phyloP scores from a whole-genome alignment of 2,797 vertebrate genomes.

The Choloepus didactylus region DNA sequence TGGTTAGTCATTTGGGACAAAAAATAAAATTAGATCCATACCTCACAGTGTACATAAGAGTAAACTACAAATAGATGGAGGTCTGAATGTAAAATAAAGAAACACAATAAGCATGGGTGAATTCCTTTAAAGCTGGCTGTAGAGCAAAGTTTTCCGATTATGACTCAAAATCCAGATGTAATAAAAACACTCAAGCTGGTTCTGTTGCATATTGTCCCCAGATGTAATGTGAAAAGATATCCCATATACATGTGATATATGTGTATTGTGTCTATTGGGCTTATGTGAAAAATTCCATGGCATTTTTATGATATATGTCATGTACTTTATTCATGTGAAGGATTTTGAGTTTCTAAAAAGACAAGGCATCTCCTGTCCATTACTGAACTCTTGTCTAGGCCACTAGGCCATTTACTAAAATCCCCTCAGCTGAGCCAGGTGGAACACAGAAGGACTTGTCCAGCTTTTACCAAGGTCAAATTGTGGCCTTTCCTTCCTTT shows the following conservation, averaged over 20 bases:
- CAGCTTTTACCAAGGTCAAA: background rate
- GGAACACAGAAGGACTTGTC: background rate
- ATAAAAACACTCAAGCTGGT: background rate
- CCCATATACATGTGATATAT: background rate
- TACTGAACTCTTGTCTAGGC: background rate
- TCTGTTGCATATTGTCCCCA: background rate
- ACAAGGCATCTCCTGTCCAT: background rate
- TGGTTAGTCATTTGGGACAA: background rate
- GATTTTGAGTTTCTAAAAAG: slow-evolving; percentile 4
- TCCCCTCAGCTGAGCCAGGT: background rate
- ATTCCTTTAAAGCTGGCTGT: background rate
- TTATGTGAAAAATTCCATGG: background rate
- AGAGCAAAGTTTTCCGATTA: background rate
- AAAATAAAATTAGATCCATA: background rate
- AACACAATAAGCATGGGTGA: background rate
- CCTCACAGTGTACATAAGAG: background rate
- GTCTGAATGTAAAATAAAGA: background rate
- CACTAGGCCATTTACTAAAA: background rate
- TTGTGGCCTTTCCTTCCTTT: background rate
- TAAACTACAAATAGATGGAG: background rate
- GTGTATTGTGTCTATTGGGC: background rate
- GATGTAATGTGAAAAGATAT: background rate
- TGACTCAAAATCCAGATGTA: background rate
- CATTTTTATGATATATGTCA: background rate
- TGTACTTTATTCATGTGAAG: background rate